These are phyloP conservation scores for Myiagra hebetior DNA, from an alignment of 2,113 vertebrate species.

Conservation along the genomic window DNA sequence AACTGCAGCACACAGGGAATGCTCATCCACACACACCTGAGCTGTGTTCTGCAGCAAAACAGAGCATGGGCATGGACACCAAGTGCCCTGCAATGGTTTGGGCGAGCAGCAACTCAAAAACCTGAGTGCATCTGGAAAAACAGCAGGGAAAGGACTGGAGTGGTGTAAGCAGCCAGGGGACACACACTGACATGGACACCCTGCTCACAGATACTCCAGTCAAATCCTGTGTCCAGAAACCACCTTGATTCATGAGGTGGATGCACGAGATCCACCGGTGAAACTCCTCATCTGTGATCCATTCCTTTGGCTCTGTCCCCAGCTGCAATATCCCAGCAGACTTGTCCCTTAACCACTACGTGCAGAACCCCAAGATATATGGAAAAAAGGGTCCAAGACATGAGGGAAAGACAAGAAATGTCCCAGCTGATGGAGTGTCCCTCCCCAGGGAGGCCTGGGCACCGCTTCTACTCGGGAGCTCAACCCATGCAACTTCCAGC, in stretches of 20 bases:
- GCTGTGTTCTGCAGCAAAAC: too few relatives aligned
- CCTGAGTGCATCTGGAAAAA: neutral
- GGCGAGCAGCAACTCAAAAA: neutral
- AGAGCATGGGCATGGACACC: neutral
- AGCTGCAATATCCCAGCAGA: neutral
- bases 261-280: neutral
- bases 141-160: neutral
- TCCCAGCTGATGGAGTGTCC: neutral
- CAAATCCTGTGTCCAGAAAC: neutral
- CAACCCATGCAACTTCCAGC: accelerated
- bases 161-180: neutral
- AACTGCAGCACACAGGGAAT: neutral
- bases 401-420: neutral
- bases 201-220: neutral
- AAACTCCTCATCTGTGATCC: neutral
- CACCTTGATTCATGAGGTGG: neutral
- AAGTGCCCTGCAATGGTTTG: neutral
- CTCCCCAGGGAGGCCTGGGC: neutral
- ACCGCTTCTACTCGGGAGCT: neutral
- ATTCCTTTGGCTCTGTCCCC: neutral
- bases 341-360: accelerated
- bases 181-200: neutral
- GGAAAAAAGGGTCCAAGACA: neutral
- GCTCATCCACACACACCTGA: neutral
- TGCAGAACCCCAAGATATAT: neutral